phyloP scores from a whole-genome alignment of 2,113 vertebrate species.

The Brachyhypopomus occidentalis region DNA sequence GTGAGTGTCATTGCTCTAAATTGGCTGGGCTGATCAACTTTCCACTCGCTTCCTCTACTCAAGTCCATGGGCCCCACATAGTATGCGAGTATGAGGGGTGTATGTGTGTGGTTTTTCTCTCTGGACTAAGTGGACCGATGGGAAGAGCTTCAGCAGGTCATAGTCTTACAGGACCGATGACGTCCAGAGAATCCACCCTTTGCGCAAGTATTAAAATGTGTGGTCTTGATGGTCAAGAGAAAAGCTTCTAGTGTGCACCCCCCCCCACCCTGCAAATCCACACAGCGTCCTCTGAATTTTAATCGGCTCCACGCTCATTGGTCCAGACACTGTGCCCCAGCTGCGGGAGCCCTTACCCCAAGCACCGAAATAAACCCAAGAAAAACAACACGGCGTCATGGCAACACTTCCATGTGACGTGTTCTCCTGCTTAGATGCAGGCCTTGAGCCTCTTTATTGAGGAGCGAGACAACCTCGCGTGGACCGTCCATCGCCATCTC shows the following conservation, averaged over 20 bases:
- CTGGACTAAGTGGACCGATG: no score
- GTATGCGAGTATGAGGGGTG: background rate
- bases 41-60: background rate
- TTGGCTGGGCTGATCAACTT: background rate
- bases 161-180: slow-evolving; percentile 1
- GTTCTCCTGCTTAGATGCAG: background rate
- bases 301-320: slow-evolving; percentile 66
- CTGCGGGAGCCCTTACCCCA: slow-evolving; percentile 49
- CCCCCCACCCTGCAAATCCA: slow-evolving; percentile 62
- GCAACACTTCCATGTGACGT: slow-evolving; percentile 9
- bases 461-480: background rate
- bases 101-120: background rate
- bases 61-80: background rate
- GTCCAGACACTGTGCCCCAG: slow-evolving; percentile 55
- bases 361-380: slow-evolving; percentile 45
- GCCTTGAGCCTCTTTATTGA: background rate
- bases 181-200: slow-evolving; percentile 56
- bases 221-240: slow-evolving; percentile 58
- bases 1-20: background rate
- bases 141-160: background rate
- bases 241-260: slow-evolving; percentile 63
- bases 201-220: slow-evolving; percentile 48
- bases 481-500: background rate
- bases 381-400: background rate
- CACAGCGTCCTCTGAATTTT: slow-evolving; percentile 64